Percentiles rank a stretch among this genome's conserved stretches.
Evolutionary conservation across 2,113 vertebrate genomes (phyloP).

Genomic region (Chinchilla lanigera): DNA sequence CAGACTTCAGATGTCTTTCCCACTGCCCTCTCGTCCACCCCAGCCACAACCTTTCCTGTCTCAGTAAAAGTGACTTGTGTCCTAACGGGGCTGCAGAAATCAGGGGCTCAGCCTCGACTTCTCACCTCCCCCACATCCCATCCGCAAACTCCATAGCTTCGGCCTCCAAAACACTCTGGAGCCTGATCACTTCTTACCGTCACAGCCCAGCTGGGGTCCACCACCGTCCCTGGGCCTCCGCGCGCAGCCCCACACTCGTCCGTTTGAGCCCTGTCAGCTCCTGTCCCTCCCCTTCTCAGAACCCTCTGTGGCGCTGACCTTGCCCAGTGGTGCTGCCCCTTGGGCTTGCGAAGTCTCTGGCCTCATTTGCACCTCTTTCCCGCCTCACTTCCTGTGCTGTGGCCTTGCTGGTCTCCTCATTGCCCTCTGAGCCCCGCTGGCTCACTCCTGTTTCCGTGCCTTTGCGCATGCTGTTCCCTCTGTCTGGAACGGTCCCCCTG

Average conservation of each 20-base stretch:
- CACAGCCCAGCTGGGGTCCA: accelerated
- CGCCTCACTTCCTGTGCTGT: accelerated
- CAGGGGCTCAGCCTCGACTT: background rate
- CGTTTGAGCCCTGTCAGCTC: background rate
- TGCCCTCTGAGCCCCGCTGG: background rate
- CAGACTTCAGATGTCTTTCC: background rate
- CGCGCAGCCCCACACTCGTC: background rate
- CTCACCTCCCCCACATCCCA: accelerated
- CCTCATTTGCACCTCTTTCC: background rate
- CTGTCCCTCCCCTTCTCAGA: background rate
- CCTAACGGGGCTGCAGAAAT: background rate
- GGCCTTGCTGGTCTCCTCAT: background rate
- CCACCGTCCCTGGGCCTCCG: accelerated
- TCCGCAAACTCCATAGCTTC: background rate
- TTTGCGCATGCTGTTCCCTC: background rate
- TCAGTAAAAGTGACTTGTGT: constrained; percentile 1
- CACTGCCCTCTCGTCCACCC: background rate
- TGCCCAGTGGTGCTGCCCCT: accelerated
- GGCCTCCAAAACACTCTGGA: background rate
- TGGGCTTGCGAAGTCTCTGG: background rate
- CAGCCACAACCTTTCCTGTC: constrained; percentile 17
- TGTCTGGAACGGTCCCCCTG: background rate
- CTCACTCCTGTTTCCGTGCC: background rate
- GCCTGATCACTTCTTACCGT: accelerated
- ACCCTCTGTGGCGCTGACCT: background rate